A percentile compares a stretch with the other conserved stretches of the same genome.
Conservation (phyloP, 2,797 vertebrate species). For the Halcyon chelicuti region DNA sequence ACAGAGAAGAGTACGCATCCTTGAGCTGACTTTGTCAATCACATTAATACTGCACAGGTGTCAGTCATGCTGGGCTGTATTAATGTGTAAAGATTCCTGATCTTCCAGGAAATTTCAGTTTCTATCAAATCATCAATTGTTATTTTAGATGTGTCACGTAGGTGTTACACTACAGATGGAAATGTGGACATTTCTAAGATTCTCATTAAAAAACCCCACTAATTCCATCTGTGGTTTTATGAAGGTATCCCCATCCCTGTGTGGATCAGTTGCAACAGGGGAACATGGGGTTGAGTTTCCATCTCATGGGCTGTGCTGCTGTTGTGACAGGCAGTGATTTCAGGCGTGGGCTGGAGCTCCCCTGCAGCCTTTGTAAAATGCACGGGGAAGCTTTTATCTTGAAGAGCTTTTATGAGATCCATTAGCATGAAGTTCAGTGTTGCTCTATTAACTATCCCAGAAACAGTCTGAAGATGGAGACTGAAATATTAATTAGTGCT, state of each 20-base stretch:
- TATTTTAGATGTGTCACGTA: not conserved
- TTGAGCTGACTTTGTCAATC: not conserved
- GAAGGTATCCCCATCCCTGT: not conserved
- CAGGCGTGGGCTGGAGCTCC: not conserved
- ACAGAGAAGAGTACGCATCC: not conserved
- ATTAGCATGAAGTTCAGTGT: not conserved
- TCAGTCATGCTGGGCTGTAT: not conserved
- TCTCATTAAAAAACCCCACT: not conserved
- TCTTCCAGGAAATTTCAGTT: not conserved
- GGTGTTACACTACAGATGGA: not conserved
- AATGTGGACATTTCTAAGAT: not conserved
- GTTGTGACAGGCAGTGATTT: not conserved
- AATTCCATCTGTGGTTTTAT: not conserved
- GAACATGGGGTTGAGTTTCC: not conserved
- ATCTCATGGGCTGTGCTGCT: not conserved
- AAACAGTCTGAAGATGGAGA: slow-evolving; percentile 1
- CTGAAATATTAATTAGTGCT: slow-evolving; percentile 33
- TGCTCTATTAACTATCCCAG: slow-evolving; percentile 15
- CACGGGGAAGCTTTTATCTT: not conserved
- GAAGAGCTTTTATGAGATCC: not conserved
- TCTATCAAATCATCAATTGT: not conserved
- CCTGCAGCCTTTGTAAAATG: not conserved
- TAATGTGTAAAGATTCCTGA: not conserved
- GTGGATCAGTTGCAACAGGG: not conserved
- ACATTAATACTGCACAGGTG: not conserved